phyloP scores from a whole-genome alignment of 1,140 invertebrate genomes.

The Trichomalopsis sarcophagae region DNA sequence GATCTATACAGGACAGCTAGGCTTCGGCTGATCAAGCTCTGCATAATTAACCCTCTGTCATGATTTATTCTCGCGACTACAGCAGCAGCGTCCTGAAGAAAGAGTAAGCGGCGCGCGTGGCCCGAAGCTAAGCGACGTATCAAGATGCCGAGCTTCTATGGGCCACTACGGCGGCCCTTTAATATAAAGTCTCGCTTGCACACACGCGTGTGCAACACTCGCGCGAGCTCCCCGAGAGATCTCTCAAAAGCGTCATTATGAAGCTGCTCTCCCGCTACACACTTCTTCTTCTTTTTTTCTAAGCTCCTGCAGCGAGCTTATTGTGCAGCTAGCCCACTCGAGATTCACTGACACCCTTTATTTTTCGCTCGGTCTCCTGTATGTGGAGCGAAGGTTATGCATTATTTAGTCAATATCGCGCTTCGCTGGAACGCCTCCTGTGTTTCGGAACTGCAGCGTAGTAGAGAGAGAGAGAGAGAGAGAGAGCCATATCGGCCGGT shows the following conservation, averaged over 20 bases:
- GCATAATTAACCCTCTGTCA: conserved; percentile 33
- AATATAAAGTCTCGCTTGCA: neutral
- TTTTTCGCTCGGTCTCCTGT: neutral
- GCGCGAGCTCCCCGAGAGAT: neutral
- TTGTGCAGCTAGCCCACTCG: conserved; percentile 10
- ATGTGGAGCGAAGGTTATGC: neutral
- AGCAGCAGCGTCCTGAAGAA: neutral
- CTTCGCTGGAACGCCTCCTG: neutral
- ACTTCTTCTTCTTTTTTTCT: neutral
- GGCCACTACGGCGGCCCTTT: neutral
- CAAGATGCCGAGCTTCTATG: conserved; percentile 14
- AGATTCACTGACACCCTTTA: conserved; percentile 24
- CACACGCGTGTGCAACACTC: neutral
- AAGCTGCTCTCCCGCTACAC: neutral
- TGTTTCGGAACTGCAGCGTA: neutral
- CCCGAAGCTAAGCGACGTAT: neutral
- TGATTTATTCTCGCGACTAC: neutral
- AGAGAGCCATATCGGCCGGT: neutral
- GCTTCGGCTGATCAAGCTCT: conserved; percentile 32
- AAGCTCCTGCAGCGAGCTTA: conserved; percentile 2
- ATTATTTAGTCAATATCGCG: conserved; percentile 47
- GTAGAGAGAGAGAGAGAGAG: too few species aligned
- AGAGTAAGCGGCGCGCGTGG: neutral
- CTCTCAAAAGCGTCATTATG: conserved; percentile 31
- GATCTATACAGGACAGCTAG: neutral